A percentile compares a stretch with the other conserved stretches of the same genome.
phyloP scores from a whole-genome alignment of 2,888 invertebrate species.

The Drosophila rubida region DNA sequence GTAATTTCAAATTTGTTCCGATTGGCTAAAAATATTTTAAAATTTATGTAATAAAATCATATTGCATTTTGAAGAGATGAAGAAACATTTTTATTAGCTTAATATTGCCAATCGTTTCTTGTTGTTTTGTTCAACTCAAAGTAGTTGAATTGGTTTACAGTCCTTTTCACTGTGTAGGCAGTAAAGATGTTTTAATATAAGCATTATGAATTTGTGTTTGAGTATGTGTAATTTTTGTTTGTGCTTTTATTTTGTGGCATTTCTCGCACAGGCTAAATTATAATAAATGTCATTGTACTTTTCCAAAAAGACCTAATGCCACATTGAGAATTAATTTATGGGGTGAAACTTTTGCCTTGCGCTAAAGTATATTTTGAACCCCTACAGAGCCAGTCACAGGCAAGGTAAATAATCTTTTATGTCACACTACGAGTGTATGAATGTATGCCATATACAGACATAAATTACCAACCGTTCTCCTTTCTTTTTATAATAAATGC shows the following conservation, averaged over 20 bases:
- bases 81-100: no score
- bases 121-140: neutral
- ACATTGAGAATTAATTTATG: constrained; percentile 75
- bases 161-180: constrained; percentile 15
- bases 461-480: constrained; percentile 27
- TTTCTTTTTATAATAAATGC: neutral
- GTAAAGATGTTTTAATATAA: constrained; percentile 27
- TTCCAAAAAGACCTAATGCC: constrained; percentile 55
- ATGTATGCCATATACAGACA: constrained; percentile 12
- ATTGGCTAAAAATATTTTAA: no score
- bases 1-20: no score
- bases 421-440: constrained; percentile 29
- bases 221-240: constrained; percentile 21
- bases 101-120: neutral
- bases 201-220: constrained; percentile 39
- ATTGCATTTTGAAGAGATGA: no score
- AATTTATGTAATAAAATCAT: no score
- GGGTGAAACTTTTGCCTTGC: constrained; percentile 60
- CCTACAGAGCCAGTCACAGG: constrained; percentile 5
- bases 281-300: constrained; percentile 78
- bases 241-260: constrained; percentile 23
- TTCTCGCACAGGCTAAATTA: constrained; percentile 67
- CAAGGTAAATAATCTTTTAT: constrained; percentile 47
- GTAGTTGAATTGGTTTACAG: neutral
- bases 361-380: constrained; percentile 5